Percentiles rank a stretch among this genome's conserved stretches.
Evolutionary conservation across 2,113 vertebrate genomes (phyloP).

Genomic region (Ranitomeya variabilis): DNA sequence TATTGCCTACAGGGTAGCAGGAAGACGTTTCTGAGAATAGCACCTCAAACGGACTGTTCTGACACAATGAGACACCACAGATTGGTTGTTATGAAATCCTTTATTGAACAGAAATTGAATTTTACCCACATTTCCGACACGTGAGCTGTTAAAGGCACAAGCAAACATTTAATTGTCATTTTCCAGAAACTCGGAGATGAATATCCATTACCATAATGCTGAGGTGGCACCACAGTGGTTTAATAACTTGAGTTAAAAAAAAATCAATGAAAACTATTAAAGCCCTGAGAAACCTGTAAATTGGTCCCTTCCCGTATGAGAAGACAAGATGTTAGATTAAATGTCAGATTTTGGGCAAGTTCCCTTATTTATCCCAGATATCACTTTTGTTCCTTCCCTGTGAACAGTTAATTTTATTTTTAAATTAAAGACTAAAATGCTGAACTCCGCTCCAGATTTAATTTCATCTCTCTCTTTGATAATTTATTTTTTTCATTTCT

Average conservation of each 20-base stretch:
- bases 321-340: not conserved
- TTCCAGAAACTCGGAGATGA: not conserved
- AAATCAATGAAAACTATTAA: conserved; percentile 50
- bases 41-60: not conserved
- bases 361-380: not conserved
- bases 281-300: conserved; percentile 14
- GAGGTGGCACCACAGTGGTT: conserved; percentile 13
- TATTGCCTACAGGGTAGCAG: not conserved
- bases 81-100: not conserved
- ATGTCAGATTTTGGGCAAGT: not conserved
- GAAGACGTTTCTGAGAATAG: not conserved
- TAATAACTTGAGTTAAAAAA: conserved; percentile 29
- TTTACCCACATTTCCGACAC: not conserved
- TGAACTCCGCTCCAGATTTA: conserved; percentile 18
- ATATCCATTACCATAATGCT: conserved; percentile 41
- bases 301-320: conserved; percentile 4
- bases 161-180: not conserved
- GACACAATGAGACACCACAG: not conserved
- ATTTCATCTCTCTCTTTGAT: conserved; percentile 38
- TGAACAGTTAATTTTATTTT: conserved; percentile 22
- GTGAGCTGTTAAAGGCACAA: conserved; percentile 14
- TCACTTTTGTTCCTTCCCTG: not conserved
- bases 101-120: conserved; percentile 12
- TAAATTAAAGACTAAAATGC: conserved; percentile 30
- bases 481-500: conserved; percentile 43